phyloP scores from a whole-genome alignment of 2,888 invertebrate genomes.

The Amorpha juglandis region DNA sequence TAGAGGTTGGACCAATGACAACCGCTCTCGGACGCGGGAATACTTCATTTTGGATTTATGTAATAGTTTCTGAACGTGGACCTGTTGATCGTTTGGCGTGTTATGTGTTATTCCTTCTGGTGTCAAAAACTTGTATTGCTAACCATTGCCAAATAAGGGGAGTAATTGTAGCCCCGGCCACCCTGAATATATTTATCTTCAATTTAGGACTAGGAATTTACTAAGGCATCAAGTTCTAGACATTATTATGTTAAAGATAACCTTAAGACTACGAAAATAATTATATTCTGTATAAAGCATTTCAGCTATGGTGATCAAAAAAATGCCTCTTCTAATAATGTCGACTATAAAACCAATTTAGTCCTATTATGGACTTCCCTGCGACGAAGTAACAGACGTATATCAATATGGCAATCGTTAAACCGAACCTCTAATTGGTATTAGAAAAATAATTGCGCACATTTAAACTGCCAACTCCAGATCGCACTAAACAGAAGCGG shows the following conservation, averaged over 20 bases:
- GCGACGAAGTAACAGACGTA: neutral
- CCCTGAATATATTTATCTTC: too few relatives aligned
- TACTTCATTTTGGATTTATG: slow-evolving; percentile 6
- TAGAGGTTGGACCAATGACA: slow-evolving; percentile 22
- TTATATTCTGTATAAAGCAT: too few relatives aligned
- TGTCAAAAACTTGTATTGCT: neutral
- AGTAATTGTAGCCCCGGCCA: too few relatives aligned
- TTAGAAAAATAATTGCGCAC: slow-evolving; percentile 22
- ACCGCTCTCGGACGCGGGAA: slow-evolving; percentile 13
- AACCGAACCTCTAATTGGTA: neutral
- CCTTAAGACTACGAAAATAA: too few relatives aligned
- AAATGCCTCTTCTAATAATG: too few relatives aligned
- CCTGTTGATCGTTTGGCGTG: slow-evolving; percentile 1
- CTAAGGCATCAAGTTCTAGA: too few relatives aligned
- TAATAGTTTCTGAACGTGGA: slow-evolving; percentile 7
- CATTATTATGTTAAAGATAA: too few relatives aligned
- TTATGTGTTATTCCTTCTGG: neutral
- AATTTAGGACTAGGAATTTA: too few relatives aligned
- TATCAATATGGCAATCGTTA: neutral
- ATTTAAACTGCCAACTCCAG: slow-evolving; percentile 7
- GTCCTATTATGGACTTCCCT: neutral
- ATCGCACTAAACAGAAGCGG: neutral
- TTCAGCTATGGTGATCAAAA: too few relatives aligned
- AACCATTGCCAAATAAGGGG: too few relatives aligned
- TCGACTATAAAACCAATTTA: neutral